A percentile compares a stretch with the other conserved stretches of the same genome.
These are phyloP conservation scores for Hyppa rectilinea DNA, from an alignment of 2,888 invertebrate genomes.

Conservation along the genomic window DNA sequence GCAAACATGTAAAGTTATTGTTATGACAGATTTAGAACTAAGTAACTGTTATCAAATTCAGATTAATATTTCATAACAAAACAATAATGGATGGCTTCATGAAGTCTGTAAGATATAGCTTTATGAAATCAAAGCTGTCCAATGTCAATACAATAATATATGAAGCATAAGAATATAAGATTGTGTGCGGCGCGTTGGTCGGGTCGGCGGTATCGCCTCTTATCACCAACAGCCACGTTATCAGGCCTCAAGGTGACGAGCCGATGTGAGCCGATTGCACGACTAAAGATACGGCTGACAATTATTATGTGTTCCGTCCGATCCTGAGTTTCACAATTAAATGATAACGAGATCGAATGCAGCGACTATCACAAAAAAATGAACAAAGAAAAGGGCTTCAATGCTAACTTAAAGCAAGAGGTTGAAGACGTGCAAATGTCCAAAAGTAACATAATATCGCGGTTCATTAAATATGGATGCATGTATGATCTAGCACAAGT, in stretches of 20 bases:
- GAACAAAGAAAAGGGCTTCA: slow-evolving; percentile 15
- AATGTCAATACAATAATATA: slow-evolving; percentile 54
- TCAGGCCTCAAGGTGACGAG: slow-evolving; percentile 88
- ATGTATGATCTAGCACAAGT: slow-evolving; percentile 58
- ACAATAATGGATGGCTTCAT: neutral
- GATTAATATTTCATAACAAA: slow-evolving; percentile 19
- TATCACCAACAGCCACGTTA: slow-evolving; percentile 75
- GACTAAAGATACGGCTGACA: slow-evolving; percentile 75
- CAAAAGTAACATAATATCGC: slow-evolving; percentile 35
- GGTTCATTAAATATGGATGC: slow-evolving; percentile 50
- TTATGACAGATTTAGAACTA: slow-evolving; percentile 16
- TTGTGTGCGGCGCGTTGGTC: slow-evolving; percentile 46
- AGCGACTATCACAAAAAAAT: slow-evolving; percentile 26
- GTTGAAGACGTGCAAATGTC: slow-evolving; percentile 16
- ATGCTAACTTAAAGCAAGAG: neutral
- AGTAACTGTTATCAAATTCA: slow-evolving; percentile 29
- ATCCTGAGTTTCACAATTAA: slow-evolving; percentile 64
- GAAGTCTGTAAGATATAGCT: slow-evolving; percentile 29
- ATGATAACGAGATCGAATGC: slow-evolving; percentile 46
- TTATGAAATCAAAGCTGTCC: slow-evolving; percentile 56
- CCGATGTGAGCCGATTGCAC: slow-evolving; percentile 84
- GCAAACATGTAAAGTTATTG: slow-evolving; percentile 16
- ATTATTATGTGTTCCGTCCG: slow-evolving; percentile 72
- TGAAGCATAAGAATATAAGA: slow-evolving; percentile 58
- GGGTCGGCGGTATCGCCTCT: slow-evolving; percentile 61